Conservation (phyloP, 2,797 vertebrate species). For the Takifugu ocellatus region DNA sequence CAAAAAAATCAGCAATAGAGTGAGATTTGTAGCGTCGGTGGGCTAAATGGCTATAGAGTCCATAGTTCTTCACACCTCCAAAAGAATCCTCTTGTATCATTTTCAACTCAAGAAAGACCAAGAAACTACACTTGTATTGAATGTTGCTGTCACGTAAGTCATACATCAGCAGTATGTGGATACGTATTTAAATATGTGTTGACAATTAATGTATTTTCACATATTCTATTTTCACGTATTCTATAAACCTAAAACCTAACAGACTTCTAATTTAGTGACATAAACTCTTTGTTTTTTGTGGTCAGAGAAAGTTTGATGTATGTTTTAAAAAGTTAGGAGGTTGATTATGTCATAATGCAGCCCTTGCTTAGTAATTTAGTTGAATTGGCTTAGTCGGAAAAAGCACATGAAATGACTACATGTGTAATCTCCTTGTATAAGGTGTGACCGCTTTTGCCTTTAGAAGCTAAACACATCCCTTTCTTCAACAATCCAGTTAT, state of each 20-base stretch:
- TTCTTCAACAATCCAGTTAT: constrained; percentile 34
- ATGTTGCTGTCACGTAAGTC: too few relatives aligned
- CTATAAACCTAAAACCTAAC: neutral
- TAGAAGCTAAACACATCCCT: constrained; percentile 24
- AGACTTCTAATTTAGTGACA: constrained; percentile 1
- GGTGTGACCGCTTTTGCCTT: constrained; percentile 24
- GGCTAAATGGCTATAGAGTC: too few relatives aligned
- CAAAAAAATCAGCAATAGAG: too few relatives aligned
- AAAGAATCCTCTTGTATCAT: too few relatives aligned
- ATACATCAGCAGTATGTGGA: too few relatives aligned
- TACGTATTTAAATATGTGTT: too few relatives aligned
- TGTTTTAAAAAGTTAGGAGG: constrained; percentile 19
- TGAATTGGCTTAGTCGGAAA: constrained; percentile 12
- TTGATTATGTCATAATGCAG: constrained; percentile 6
- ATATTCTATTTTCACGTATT: too few relatives aligned
- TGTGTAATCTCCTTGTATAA: constrained; percentile 20
- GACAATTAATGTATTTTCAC: too few relatives aligned
- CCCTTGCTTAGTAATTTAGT: constrained; percentile 40
- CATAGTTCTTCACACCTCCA: too few relatives aligned
- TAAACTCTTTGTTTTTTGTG: constrained; percentile 14
- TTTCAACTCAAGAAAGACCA: too few relatives aligned
- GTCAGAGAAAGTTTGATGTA: constrained; percentile 8
- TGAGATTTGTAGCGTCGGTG: too few relatives aligned
- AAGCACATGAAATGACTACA: constrained; percentile 19
- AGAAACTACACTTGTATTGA: too few relatives aligned